A percentile compares a stretch with the other conserved stretches of the same genome.
phyloP scores from a whole-genome alignment of 2,888 invertebrate genomes.

The Drosophila macrospina region DNA sequence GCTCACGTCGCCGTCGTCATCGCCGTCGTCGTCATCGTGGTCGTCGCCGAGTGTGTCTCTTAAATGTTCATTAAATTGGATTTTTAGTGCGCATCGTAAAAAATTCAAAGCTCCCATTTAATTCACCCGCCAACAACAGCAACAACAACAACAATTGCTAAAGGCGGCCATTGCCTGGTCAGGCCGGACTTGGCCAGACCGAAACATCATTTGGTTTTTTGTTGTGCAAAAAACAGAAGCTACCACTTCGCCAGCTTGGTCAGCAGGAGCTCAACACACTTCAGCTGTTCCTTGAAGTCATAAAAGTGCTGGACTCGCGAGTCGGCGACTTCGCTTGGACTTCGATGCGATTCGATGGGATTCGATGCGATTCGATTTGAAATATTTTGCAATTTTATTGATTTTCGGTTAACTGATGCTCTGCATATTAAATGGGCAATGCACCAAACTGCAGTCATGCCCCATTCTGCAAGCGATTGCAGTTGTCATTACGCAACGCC shows the following conservation, averaged over 20 bases:
- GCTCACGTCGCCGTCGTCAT: conserved; percentile 36
- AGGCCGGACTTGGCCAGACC: conserved; percentile 1
- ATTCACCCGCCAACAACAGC: conserved; percentile 68
- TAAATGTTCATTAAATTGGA: conserved; percentile 85
- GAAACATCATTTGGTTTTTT: conserved; percentile 51
- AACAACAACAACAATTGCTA: background rate
- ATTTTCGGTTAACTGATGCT: conserved; percentile 75
- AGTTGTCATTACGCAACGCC: conserved; percentile 69
- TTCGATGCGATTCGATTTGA: conserved; percentile 71
- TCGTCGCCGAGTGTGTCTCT: conserved; percentile 75
- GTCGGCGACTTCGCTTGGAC: conserved; percentile 32
- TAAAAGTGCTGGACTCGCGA: conserved; percentile 60
- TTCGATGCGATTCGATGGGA: conserved; percentile 67
- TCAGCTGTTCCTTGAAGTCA: conserved; percentile 55
- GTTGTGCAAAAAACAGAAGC: conserved; percentile 46
- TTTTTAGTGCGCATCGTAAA: conserved; percentile 83
- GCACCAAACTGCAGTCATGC: conserved; percentile 16
- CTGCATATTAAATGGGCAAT: conserved; percentile 69
- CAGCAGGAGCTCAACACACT: conserved; percentile 54
- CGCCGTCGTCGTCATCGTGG: conserved; percentile 39
- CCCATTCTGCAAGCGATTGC: conserved; percentile 22
- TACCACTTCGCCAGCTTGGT: conserved; percentile 57
- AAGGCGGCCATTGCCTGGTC: conserved; percentile 23
- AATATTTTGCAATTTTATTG: conserved; percentile 77
- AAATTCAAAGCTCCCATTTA: conserved; percentile 80